Evolutionary conservation across 1,140 invertebrate genomes (phyloP), one percentile per base, ranked within the genome.

Genomic region (Bacillus rossius): DNA sequence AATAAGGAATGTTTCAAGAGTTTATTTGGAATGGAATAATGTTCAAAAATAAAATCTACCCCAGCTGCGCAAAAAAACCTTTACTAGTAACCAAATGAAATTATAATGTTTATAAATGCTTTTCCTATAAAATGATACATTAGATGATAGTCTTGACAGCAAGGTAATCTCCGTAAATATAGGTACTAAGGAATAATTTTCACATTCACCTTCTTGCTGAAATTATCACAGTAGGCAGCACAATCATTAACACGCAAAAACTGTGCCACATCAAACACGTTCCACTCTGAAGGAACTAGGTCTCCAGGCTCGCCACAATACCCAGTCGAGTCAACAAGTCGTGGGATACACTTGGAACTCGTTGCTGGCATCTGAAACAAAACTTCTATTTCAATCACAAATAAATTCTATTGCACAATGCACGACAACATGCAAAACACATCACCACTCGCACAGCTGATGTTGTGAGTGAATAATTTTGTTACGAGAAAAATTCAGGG

Each of bases 231-330:
- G 71, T 95, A 93, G 0, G 90, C 84, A 51, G 86, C 87, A 75
- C 92, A 96, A 68, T 95, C 92, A 72, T 96, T 95, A 14, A 90
- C 84, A 51, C 86, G 81, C 19, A 97, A 77, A 75, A 96, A 96
- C 70, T 91, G 84, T 13, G 86, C 88, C 1, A 96, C 93, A 70
- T 96, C 92, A 43, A 83, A 81, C 0, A 87, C 81, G 53, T 83
- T 87, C 94, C 93, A 96, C 41, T 82, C 77, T 26, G 79, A 75
- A n/a, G 88, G 87, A 68, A 81, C 77, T n/a, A 88, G 71, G 51
- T 84, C 83, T 60, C 77, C 73, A 55, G 70, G 69, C 54, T 73
- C 77, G 69, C 74, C 57, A 69, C 68, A 62, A 71, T 75, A 41
- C 71, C 72, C 16, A 70, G 62, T 50, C 73, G 29, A 74, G 67